Base-by-base conservation (phyloP, 2,888 invertebrate genomes). In the Mechanitis mazaeus region DNA sequence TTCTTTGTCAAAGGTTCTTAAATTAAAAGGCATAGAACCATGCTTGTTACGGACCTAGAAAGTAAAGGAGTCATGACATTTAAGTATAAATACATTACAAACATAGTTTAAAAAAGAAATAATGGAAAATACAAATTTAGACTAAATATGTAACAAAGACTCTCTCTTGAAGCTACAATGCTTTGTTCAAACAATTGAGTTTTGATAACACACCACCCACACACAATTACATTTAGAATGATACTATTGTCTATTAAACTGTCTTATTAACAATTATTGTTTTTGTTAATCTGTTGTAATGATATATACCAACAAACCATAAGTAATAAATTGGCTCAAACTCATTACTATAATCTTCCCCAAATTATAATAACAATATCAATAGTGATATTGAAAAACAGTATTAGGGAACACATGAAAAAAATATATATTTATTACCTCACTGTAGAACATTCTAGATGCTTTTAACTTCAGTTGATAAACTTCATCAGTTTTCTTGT, bases 381-480 rank as follows among this genome's bases (percentile, higher is more conserved):
- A 60, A 55, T 33, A 46, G 28, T 61, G 57, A 69, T 57, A 62
- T 59, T 55, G 35, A 55, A 45, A 38, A 47, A 47, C 53, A 45
- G 56, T 56, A 60, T 66, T 42, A 64, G 65, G 60, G 64, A 55
- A 20, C 55, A 47, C 56, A 38, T 31, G 56, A 45, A 56, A 33
- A 46, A 28, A 54, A 33, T 54, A 54, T 4, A 47, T 35, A 54
- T 3, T 20, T 53, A 56, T 78, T 78, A 93, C 93, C 91, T 97
- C 96, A 75, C 94, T 94, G 77, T 95, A 95, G 79, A 97, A 95
- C 91, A 94, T 95, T 85, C 99, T 94, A 12, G 99, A 98, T 54
- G 98, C 95, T 89, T 98, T 99, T 87, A 99, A 91, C 91, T 99
- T 99, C 69, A 99, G 91, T 90, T 97, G 97, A 90, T 99, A 99